Evolutionary conservation across 2,888 invertebrate species (phyloP), one percentile per base, ranked within the genome.

Genomic region (Xestia sexstrigata): DNA sequence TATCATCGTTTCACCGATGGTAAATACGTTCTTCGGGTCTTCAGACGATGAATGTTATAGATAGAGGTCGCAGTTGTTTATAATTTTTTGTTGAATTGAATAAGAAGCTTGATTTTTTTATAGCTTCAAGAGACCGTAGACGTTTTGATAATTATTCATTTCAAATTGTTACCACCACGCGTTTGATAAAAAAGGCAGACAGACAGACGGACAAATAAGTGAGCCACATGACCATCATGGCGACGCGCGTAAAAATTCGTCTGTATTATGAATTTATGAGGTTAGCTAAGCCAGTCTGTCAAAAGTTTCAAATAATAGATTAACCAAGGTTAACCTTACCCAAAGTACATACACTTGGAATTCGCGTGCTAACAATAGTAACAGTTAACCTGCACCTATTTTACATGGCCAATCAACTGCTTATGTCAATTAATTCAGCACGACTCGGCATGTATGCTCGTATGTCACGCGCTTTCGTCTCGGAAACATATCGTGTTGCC

Each of bases 391-490:
- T 60, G 70, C 65, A 72, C 52, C 52, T 76, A 72, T 47, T 76
- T 62, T 26, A 47, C 70, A 47, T 52, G 62, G 49, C 55, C 69
- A 71, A 74, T 78, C 67, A 71, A 87, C 76, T 82, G 73, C 70
- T 76, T 70, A 88, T 65, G 76, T 69, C 84, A 86, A 86, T 84
- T 69, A 86, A 87, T 86, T 67, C 84, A 70, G 74, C 88, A 86
- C 88, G 87, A 88, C 67, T 80, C 42, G 30, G 69, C 67, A 47
- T 87, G 81, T 79, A 85, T 66, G 80, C 49, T n/a, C 74, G 81
- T 79, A 67, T 80, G 88, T 86, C 87, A 87, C 87, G 87, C 82
- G 87, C 82, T 78, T 72, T 82, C 65, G 71, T 85, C 76, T 85
- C 47, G 81, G 47, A 82, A 83, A 74, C 77, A 11, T 68, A 45